phyloP scores from a whole-genome alignment of 2,797 vertebrate genomes.

The Sebastes taczanowskii region DNA sequence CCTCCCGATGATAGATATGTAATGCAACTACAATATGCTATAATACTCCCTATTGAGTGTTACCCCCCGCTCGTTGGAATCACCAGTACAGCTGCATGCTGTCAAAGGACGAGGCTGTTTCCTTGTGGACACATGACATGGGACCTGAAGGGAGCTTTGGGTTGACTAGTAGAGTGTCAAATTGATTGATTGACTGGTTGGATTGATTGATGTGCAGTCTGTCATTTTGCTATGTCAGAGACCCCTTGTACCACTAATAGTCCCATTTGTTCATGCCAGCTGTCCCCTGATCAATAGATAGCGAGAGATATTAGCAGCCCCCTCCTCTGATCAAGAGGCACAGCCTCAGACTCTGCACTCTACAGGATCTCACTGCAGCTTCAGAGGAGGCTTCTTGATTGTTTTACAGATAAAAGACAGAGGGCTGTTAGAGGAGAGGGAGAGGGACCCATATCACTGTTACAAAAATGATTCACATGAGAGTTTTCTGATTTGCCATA shows the following conservation, averaged over 20 bases:
- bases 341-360: background rate
- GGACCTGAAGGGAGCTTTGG: background rate
- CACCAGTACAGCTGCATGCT: background rate
- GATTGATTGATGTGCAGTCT: constrained; percentile 64
- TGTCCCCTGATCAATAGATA: constrained; percentile 56
- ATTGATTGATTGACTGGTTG: constrained; percentile 53
- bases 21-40: background rate
- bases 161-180: constrained; percentile 18
- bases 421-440: background rate
- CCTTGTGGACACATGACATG: background rate
- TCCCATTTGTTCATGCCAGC: constrained; percentile 58
- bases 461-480: background rate
- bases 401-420: background rate
- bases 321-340: constrained; percentile 44
- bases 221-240: constrained; percentile 58
- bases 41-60: background rate
- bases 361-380: background rate
- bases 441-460: background rate
- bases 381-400: background rate
- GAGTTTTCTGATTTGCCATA: background rate
- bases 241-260: constrained; percentile 66
- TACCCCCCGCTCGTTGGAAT: background rate
- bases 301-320: constrained; percentile 65
- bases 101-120: background rate
- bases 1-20: background rate